These are phyloP conservation scores for Acropora yongei DNA, from an alignment of 64 coral and sea anemone genomes.

Conservation along the genomic window DNA sequence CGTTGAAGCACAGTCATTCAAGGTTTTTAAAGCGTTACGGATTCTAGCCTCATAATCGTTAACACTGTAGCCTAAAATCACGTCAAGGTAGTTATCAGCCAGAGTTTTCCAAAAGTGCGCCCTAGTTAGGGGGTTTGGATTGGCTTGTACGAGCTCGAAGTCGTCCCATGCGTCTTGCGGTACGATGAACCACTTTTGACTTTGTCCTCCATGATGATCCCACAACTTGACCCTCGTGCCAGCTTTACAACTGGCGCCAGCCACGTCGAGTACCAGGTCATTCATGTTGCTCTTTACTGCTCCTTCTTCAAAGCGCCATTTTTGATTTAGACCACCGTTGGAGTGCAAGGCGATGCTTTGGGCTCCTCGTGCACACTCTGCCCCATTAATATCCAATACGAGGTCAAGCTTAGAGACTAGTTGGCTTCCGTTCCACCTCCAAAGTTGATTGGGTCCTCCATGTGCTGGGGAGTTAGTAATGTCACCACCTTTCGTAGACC, in stretches of 20 bases:
- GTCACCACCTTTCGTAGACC: background rate
- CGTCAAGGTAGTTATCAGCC: constrained; percentile 24
- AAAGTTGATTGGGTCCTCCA: background rate
- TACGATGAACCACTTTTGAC: background rate
- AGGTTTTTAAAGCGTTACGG: background rate
- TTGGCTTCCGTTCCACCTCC: constrained; percentile 15
- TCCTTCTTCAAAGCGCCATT: constrained; percentile 4
- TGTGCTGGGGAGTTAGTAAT: background rate
- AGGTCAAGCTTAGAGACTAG: constrained; percentile 18
- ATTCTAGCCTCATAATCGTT: background rate
- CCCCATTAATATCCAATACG: background rate
- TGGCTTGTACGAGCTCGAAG: background rate
- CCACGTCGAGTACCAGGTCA: background rate
- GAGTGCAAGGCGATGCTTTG: background rate
- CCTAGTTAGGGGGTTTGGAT: constrained; percentile 19
- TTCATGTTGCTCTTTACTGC: constrained; percentile 5
- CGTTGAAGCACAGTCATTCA: background rate
- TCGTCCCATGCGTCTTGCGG: constrained; percentile 26
- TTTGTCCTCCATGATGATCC: background rate
- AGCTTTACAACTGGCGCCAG: no score
- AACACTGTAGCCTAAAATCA: constrained; percentile 25
- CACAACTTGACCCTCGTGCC: background rate
- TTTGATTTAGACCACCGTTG: constrained; percentile 13
- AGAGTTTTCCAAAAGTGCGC: constrained; percentile 41
- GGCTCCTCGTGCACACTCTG: background rate